Percentiles rank a stretch among this genome's conserved stretches.
These are phyloP conservation scores for Sinocyclocheilus grahami DNA, from an alignment of 2,113 vertebrate genomes.

Conservation along the genomic window DNA sequence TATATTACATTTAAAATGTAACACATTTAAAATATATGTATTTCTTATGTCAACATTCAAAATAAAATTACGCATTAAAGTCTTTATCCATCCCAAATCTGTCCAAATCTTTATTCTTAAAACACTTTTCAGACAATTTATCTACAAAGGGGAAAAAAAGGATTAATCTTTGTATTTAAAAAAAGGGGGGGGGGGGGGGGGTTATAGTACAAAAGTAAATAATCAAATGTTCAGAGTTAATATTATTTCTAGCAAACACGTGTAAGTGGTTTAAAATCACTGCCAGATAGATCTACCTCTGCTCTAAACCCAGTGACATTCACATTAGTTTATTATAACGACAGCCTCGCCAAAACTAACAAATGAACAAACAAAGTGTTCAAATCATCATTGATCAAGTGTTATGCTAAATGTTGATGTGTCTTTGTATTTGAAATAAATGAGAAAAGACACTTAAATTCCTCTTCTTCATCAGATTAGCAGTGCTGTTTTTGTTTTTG, in stretches of 20 bases:
- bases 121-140: neutral
- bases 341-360: neutral
- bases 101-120: neutral
- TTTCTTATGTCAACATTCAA: neutral
- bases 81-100: neutral
- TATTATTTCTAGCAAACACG: neutral
- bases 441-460: neutral
- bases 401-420: neutral
- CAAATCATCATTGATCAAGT: neutral
- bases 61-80: neutral
- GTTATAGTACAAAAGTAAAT: neutral
- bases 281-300: neutral
- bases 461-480: neutral
- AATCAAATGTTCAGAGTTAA: neutral
- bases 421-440: neutral
- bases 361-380: neutral
- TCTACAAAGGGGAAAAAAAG: neutral
- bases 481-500: neutral
- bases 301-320: neutral
- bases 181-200: too few species aligned
- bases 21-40: neutral
- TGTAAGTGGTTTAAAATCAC: neutral
- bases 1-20: neutral
- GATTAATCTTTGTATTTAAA: conserved; percentile 17
- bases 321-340: neutral